A percentile compares a stretch with the other conserved stretches of the same genome.
phyloP scores from a whole-genome alignment of 1,140 invertebrate species.

The Leptinotarsa undecemlineata region DNA sequence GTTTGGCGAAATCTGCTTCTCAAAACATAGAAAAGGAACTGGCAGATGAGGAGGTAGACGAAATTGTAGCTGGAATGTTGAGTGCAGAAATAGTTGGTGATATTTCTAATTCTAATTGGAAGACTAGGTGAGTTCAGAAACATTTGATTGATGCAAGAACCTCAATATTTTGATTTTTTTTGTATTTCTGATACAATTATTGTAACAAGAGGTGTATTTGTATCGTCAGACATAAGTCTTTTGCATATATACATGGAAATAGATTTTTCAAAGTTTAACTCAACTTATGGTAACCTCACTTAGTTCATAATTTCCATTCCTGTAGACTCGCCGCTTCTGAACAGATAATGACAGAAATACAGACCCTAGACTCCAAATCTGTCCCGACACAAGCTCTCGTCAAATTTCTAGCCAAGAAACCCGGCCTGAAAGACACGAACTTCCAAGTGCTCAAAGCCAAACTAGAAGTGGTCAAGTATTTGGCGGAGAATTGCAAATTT shows the following conservation, averaged over 20 bases:
- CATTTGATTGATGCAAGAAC: too few species aligned
- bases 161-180: too few species aligned
- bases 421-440: constrained; percentile 91
- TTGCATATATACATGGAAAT: too few species aligned
- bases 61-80: constrained; percentile 68
- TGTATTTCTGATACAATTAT: too few species aligned
- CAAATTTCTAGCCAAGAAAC: constrained; percentile 78
- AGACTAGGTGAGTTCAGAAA: constrained; percentile 62
- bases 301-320: neutral
- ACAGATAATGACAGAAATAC: constrained; percentile 68
- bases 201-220: too few species aligned
- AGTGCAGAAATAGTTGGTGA: constrained; percentile 67
- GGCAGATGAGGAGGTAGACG: constrained; percentile 71
- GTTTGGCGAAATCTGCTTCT: constrained; percentile 49
- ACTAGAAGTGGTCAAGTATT: constrained; percentile 75
- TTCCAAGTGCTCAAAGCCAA: constrained; percentile 88
- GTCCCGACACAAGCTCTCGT: constrained; percentile 77
- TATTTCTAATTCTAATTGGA: constrained; percentile 83
- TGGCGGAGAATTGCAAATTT: constrained; percentile 77
- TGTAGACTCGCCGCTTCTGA: constrained; percentile 72
- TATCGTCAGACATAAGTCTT: too few species aligned
- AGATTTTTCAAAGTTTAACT: too few species aligned
- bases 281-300: too few species aligned
- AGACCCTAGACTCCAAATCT: constrained; percentile 65
- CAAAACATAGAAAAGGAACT: constrained; percentile 60